These are phyloP conservation scores for Anoplophora glabripennis DNA, from an alignment of 1,140 invertebrate species.

Conservation along the genomic window DNA sequence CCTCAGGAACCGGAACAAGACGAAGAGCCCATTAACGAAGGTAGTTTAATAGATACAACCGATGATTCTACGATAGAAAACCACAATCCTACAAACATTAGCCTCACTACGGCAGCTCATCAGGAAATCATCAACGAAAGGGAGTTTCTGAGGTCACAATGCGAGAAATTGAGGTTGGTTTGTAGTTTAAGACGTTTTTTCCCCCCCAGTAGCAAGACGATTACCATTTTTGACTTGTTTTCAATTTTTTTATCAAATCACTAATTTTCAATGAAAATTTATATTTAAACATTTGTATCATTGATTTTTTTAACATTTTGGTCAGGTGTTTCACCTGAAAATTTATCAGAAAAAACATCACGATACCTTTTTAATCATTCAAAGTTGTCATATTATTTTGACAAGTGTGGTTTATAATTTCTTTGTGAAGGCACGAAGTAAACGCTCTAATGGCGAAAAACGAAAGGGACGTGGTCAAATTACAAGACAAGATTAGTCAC, in stretches of 20 bases:
- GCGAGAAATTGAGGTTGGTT: constrained; percentile 59
- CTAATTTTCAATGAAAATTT: too few species aligned
- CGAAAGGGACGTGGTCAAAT: constrained; percentile 47
- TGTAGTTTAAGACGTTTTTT: constrained; percentile 32
- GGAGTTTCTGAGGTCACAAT: constrained; percentile 81
- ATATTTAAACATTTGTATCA: too few species aligned
- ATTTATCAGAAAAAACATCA: too few species aligned
- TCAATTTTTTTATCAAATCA: constrained; percentile 34
- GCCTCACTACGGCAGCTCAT: constrained; percentile 20
- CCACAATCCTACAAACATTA: constrained; percentile 39
- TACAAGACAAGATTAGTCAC: constrained; percentile 52
- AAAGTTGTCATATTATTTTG: constrained; percentile 14
- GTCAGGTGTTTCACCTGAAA: too few species aligned
- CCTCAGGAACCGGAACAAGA: constrained; percentile 66
- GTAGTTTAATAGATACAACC: constrained; percentile 68
- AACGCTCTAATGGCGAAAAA: constrained; percentile 54
- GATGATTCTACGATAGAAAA: constrained; percentile 59
- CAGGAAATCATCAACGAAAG: constrained; percentile 56
- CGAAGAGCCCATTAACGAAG: constrained; percentile 58
- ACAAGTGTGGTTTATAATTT: background rate
- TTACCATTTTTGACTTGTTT: constrained; percentile 1
- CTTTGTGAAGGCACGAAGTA: constrained; percentile 48
- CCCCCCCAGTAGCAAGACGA: too few species aligned
- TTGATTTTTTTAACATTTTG: too few species aligned
- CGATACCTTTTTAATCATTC: too few species aligned